Evolutionary conservation across 2,888 invertebrate species (phyloP).

Genomic region (Cantharis nigra): DNA sequence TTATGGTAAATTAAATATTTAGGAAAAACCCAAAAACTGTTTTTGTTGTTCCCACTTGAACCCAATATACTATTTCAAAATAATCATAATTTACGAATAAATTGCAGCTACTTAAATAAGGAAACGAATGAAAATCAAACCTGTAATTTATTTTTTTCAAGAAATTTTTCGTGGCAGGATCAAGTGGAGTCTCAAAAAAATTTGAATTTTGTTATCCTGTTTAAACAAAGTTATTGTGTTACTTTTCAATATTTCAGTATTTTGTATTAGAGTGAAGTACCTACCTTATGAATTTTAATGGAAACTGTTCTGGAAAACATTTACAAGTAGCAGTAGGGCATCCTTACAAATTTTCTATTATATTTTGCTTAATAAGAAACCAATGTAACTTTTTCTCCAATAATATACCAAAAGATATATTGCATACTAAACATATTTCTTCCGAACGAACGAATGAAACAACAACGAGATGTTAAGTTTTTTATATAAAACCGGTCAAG

Average conservation of each 20-base stretch:
- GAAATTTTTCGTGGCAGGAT: no score
- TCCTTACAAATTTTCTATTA: background rate
- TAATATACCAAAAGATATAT: background rate
- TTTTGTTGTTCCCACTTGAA: no score
- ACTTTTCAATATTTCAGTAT: background rate
- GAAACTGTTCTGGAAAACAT: background rate
- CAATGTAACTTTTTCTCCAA: background rate
- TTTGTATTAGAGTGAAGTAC: background rate
- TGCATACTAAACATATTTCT: background rate
- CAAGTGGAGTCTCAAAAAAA: no score
- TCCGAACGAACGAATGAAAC: background rate
- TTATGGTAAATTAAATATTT: no score
- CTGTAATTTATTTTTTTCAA: no score
- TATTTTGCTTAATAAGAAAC: slow-evolving; percentile 1
- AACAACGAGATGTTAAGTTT: background rate
- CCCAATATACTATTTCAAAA: no score
- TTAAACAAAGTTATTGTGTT: background rate
- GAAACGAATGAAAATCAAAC: no score
- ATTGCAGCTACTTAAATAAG: no score
- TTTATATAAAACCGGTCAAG: background rate
- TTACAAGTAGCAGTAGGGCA: background rate
- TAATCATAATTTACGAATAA: no score
- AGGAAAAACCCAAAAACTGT: no score
- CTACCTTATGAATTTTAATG: background rate
- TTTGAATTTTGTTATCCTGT: background rate